Percentiles rank a stretch among this genome's conserved stretches.
These are phyloP conservation scores for Momotus momota DNA, from an alignment of 2,797 vertebrate genomes.

Conservation along the genomic window DNA sequence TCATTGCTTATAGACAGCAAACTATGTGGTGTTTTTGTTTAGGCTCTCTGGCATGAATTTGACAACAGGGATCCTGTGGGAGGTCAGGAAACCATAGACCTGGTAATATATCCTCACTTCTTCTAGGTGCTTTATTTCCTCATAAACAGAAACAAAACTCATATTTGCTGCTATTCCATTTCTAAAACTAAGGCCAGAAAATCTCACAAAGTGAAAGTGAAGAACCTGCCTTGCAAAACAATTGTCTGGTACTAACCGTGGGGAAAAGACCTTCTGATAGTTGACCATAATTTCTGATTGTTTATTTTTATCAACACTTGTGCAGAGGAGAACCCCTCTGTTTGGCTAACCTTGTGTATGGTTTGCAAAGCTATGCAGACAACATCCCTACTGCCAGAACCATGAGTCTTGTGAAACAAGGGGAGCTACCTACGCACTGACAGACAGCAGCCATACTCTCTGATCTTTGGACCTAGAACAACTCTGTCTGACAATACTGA, in stretches of 20 bases:
- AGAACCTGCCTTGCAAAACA: background rate
- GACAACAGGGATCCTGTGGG: background rate
- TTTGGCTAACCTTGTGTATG: background rate
- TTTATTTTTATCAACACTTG: background rate
- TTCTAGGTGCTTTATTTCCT: background rate
- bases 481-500: background rate
- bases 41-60: background rate
- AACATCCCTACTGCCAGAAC: background rate
- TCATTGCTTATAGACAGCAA: background rate
- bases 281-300: background rate
- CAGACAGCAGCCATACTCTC: background rate
- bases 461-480: background rate
- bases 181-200: background rate
- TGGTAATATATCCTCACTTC: background rate
- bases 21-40: background rate
- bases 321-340: background rate
- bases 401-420: background rate
- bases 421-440: background rate
- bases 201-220: background rate
- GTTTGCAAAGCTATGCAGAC: background rate
- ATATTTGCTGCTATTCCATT: background rate
- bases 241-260: background rate
- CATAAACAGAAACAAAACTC: background rate
- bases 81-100: background rate
- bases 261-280: background rate